Conservation (phyloP, 2,113 vertebrate species). For the Balaeniceps rex region DNA sequence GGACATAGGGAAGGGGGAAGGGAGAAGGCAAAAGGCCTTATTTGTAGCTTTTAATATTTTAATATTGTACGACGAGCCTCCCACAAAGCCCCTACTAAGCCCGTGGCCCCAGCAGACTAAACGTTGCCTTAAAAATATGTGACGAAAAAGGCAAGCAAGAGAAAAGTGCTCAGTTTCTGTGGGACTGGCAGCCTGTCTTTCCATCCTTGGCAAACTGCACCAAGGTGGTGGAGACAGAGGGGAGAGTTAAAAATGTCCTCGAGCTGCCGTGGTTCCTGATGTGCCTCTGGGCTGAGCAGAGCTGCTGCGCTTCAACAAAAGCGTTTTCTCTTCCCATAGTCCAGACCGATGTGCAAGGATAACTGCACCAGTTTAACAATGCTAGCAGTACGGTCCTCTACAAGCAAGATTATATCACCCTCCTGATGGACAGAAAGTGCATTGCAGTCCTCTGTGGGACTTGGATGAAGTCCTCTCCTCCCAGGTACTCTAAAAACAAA, state of each 20-base stretch:
- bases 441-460: background rate
- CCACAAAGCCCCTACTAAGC: background rate
- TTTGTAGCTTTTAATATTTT: background rate
- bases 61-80: background rate
- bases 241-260: background rate
- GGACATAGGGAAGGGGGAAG: background rate
- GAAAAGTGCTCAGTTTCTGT: background rate
- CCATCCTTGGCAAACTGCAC: background rate
- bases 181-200: background rate
- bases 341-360: background rate
- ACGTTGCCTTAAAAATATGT: background rate
- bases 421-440: background rate
- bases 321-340: background rate
- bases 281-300: background rate
- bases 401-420: background rate
- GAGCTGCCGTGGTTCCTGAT: accelerated
- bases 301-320: background rate
- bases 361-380: background rate
- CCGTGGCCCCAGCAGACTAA: background rate
- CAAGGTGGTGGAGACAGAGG: background rate
- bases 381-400: background rate
- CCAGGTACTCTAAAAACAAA: background rate
- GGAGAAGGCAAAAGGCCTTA: background rate
- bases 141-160: background rate
- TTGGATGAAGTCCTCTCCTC: background rate